These are phyloP conservation scores for Pseudochromis fuscus DNA, from an alignment of 2,797 vertebrate genomes.

Conservation along the genomic window DNA sequence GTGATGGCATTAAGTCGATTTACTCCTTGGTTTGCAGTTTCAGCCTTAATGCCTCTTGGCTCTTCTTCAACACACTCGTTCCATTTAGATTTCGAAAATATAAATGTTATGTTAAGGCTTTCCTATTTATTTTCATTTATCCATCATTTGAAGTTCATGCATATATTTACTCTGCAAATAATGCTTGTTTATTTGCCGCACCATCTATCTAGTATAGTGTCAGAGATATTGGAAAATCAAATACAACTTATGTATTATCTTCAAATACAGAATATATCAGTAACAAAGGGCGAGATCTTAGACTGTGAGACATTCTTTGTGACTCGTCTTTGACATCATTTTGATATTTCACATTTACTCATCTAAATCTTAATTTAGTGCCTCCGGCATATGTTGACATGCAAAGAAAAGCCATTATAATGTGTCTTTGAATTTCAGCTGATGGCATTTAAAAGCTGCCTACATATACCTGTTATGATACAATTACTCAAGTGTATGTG, in stretches of 20 bases:
- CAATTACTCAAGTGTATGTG: slow-evolving; percentile 41
- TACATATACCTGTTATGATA: slow-evolving; percentile 60
- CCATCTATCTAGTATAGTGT: slow-evolving; percentile 69
- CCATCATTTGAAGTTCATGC: slow-evolving; percentile 83
- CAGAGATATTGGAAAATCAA: slow-evolving; percentile 77
- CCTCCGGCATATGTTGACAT: slow-evolving; percentile 75
- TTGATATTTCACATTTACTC: slow-evolving; percentile 78
- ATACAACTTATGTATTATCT: slow-evolving; percentile 84
- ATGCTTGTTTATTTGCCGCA: slow-evolving; percentile 84
- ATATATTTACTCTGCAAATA: slow-evolving; percentile 80
- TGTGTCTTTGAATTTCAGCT: slow-evolving; percentile 71
- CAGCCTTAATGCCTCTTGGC: slow-evolving; percentile 84
- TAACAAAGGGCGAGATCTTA: slow-evolving; percentile 79
- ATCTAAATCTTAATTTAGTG: slow-evolving; percentile 82
- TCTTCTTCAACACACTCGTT: slow-evolving; percentile 82
- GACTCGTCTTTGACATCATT: slow-evolving; percentile 71
- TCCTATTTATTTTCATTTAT: slow-evolving; percentile 82
- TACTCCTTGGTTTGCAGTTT: slow-evolving; percentile 87
- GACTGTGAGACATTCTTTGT: slow-evolving; percentile 70
- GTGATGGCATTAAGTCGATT: slow-evolving; percentile 88
- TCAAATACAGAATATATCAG: slow-evolving; percentile 73
- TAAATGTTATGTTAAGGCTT: slow-evolving; percentile 81
- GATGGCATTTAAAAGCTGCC: slow-evolving; percentile 73
- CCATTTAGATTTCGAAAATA: slow-evolving; percentile 82
- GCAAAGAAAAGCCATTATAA: slow-evolving; percentile 72